These are phyloP conservation scores for Atherinosoma microstoma DNA, from an alignment of 2,797 vertebrate genomes.

Conservation along the genomic window DNA sequence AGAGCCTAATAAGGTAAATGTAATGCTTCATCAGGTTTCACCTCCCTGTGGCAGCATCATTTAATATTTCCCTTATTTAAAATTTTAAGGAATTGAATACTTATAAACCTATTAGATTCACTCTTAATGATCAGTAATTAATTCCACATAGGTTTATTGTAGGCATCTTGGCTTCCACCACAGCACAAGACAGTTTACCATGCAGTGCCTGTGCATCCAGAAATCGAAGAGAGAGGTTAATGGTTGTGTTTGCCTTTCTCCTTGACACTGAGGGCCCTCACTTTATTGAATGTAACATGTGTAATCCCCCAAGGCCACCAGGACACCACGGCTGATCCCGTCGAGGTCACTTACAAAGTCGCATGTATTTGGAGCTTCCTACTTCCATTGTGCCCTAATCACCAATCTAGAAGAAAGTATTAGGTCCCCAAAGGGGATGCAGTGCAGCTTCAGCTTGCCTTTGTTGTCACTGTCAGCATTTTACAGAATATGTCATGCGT, in stretches of 20 bases:
- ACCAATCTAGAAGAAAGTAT: constrained; percentile 81
- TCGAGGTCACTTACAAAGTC: constrained; percentile 86
- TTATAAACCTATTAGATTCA: constrained; percentile 37
- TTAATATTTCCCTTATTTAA: constrained; percentile 1
- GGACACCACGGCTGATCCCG: constrained; percentile 77
- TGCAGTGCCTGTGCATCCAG: constrained; percentile 57
- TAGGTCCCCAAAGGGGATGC: constrained; percentile 74
- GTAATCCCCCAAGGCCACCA: constrained; percentile 84
- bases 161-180: constrained; percentile 17
- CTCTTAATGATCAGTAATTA: constrained; percentile 47
- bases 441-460: constrained; percentile 65
- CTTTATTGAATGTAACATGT: constrained; percentile 88
- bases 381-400: constrained; percentile 84
- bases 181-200: constrained; percentile 56
- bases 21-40: constrained; percentile 12
- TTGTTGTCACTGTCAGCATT: constrained; percentile 81
- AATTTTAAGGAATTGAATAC: constrained; percentile 31
- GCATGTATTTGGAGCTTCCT: constrained; percentile 85
- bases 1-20: not conserved
- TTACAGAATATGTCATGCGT: constrained; percentile 76
- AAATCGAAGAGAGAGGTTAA: constrained; percentile 81
- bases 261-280: constrained; percentile 84
- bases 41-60: not conserved
- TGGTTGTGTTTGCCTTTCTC: constrained; percentile 84
- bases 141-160: constrained; percentile 42